Evolutionary conservation across 2,113 vertebrate genomes (phyloP).

Genomic region (Neopipo cinnamomea): DNA sequence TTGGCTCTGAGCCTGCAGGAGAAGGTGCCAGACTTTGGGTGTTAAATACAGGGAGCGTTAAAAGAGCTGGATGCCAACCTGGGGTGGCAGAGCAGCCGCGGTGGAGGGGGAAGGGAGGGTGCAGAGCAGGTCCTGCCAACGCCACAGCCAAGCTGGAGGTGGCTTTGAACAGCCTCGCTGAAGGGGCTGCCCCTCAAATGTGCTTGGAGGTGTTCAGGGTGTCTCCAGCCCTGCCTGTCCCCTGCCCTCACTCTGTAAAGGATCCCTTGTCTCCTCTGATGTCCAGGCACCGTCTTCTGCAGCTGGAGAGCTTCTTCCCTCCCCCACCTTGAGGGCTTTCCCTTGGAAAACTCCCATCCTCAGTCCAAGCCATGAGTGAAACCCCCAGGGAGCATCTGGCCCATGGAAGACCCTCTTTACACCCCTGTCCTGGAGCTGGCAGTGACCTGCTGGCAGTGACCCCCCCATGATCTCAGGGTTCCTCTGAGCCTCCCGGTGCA

Average conservation of each 20-base stretch:
- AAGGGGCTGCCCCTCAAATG: background rate
- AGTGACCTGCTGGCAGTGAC: background rate
- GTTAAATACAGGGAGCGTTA: background rate
- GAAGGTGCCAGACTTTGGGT: background rate
- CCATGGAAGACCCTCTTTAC: background rate
- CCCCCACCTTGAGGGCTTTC: background rate
- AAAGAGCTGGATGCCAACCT: background rate
- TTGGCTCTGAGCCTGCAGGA: background rate
- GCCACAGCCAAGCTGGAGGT: accelerated
- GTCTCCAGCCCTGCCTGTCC: background rate
- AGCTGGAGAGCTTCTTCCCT: background rate
- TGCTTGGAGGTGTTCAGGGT: background rate
- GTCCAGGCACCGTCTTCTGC: background rate
- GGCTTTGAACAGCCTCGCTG: background rate
- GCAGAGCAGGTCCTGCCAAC: accelerated
- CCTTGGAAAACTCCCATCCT: background rate
- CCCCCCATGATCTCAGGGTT: background rate
- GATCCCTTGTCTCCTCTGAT: background rate
- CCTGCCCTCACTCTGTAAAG: background rate
- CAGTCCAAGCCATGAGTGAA: background rate
- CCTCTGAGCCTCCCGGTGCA: accelerated
- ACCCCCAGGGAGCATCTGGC: background rate
- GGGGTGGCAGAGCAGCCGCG: background rate
- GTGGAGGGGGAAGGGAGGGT: accelerated
- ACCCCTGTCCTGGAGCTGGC: background rate